These are phyloP conservation scores for Lemur catta DNA, from an alignment of 2,797 vertebrate species.

Conservation along the genomic window DNA sequence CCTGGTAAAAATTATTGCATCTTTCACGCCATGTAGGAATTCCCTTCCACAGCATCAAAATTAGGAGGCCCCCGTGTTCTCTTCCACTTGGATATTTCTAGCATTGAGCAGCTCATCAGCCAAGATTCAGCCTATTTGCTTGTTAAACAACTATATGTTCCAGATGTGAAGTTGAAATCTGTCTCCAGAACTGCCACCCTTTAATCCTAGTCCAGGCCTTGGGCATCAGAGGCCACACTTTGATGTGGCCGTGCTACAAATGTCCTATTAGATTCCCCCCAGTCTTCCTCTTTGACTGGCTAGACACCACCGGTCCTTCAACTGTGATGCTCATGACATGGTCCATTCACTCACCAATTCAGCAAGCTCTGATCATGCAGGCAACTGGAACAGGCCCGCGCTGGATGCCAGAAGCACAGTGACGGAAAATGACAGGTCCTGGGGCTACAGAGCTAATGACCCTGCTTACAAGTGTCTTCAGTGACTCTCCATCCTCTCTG, in stretches of 20 bases:
- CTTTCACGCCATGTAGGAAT: not conserved
- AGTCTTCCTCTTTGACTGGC: not conserved
- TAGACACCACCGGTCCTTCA: not conserved
- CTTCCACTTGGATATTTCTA: not conserved
- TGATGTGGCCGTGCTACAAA: not conserved
- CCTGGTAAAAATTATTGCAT: not conserved
- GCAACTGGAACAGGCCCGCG: fast-evolving
- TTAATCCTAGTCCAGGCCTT: not conserved
- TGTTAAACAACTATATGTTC: not conserved
- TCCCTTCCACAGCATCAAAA: not conserved
- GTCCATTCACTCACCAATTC: not conserved
- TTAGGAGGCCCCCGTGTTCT: not conserved
- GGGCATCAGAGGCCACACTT: not conserved
- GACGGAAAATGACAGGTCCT: fast-evolving
- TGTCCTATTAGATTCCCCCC: not conserved
- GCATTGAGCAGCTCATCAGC: not conserved
- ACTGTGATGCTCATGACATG: no score
- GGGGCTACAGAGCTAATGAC: not conserved
- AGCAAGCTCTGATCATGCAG: fast-evolving
- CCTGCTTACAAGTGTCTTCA: not conserved
- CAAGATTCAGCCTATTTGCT: not conserved
- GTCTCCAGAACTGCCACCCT: not conserved
- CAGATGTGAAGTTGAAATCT: not conserved
- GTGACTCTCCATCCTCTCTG: not conserved
- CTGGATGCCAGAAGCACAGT: not conserved